A percentile compares a stretch with the other conserved stretches of the same genome.
phyloP scores from a whole-genome alignment of 2,888 invertebrate species.

The Torymus texanus region DNA sequence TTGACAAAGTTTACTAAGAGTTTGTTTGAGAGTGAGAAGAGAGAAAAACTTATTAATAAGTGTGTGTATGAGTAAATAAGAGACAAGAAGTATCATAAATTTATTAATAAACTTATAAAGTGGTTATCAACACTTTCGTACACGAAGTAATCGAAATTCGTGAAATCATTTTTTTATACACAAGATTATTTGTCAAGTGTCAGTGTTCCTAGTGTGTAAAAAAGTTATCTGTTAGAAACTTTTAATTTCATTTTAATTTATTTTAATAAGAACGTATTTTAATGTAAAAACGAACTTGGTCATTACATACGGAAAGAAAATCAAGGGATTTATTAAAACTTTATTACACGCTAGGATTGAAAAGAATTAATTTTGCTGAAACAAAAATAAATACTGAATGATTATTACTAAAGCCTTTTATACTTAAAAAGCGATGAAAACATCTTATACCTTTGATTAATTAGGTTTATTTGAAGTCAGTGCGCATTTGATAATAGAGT shows the following conservation, averaged over 20 bases:
- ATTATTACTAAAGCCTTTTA: constrained; percentile 21
- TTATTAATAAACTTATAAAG: constrained; percentile 26
- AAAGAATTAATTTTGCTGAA: constrained; percentile 19
- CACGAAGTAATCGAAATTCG: constrained; percentile 23
- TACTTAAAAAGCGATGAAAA: constrained; percentile 27
- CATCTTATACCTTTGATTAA: constrained; percentile 39
- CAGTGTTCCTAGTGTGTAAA: constrained; percentile 34
- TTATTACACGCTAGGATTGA: constrained; percentile 36
- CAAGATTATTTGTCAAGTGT: constrained; percentile 28
- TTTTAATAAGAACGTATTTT: constrained; percentile 48
- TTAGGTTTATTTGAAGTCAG: constrained; percentile 37
- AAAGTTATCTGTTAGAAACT: constrained; percentile 40
- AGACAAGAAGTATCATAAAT: constrained; percentile 22
- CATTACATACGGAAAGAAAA: constrained; percentile 24
- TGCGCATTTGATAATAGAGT: constrained; percentile 36
- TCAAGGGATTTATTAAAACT: constrained; percentile 33
- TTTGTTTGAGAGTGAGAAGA: constrained; percentile 10
- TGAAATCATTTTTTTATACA: constrained; percentile 25
- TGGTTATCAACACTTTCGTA: constrained; percentile 27
- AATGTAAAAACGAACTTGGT: constrained; percentile 36
- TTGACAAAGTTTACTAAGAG: constrained; percentile 27
- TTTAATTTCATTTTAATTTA: constrained; percentile 40
- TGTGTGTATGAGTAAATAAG: constrained; percentile 22
- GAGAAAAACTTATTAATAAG: constrained; percentile 33
- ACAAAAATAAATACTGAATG: constrained; percentile 26